Base-by-base conservation (phyloP, 2,113 vertebrate genomes). In the Nesoenas mayeri region DNA sequence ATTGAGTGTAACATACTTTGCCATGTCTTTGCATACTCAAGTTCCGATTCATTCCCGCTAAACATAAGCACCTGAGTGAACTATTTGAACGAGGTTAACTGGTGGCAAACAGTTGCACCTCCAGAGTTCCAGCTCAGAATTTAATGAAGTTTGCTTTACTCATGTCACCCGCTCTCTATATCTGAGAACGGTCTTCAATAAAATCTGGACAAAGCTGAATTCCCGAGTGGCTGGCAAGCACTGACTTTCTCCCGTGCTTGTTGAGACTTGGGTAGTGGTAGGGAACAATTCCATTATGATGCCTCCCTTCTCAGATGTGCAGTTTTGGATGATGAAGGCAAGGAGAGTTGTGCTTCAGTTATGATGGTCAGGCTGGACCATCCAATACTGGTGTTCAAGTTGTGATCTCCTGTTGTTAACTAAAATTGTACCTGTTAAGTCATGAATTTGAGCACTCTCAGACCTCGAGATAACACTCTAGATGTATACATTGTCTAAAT, bases 401-500 rank as follows among this genome's bases (percentile, higher is more conserved):
- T 71, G 50, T 34, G 40, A 42, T 80, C 24, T 24, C 21, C 42
- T 54, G 36, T n/a, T 62, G 24, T 71, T 83, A 78, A 61, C 60
- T 92, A 58, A 57, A 53, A 64, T 9, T 47, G 14, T 61, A 11
- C 1, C 0, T 29, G 29, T 56, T 50, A 70, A 1, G 0, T 86
- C 77, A 64, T 71, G 29, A 64, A 86, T 67, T 91, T 78, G 48
- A 84, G 72, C n/a, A 24, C 32, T 71, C 31, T 61, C 15, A 66
- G 44, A 71, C 78, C 69, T 72, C n/a, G 40, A 38, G n/a, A 38
- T 89, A 85, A 18, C 25, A 58, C 64, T 92, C 18, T 57, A 50
- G 72, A 72, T 12, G 18, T 47, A 47, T 47, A 19, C 18, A 47
- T 47, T 47, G 44, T 19, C 44, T 47, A 47, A 19, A 47, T 47